Percentiles rank a stretch among this genome's conserved stretches.
These are phyloP conservation scores for Rhegmatorhina hoffmannsi DNA, from an alignment of 2,113 vertebrate species.

Conservation along the genomic window DNA sequence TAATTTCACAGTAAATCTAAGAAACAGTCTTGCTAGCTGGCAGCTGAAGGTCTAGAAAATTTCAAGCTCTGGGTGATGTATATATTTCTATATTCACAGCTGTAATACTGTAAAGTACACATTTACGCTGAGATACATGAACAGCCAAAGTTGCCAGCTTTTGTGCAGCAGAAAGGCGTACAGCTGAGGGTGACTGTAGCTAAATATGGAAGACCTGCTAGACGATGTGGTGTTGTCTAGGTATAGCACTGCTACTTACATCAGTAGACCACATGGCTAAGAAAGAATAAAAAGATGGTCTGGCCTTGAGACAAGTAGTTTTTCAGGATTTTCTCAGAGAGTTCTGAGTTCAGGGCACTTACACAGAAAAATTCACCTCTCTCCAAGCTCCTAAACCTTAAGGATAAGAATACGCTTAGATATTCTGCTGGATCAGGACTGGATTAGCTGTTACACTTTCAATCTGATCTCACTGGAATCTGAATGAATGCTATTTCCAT, in stretches of 20 bases:
- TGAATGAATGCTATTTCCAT: background rate
- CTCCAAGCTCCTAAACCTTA: background rate
- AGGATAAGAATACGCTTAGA: background rate
- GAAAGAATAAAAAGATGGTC: background rate
- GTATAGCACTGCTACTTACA: background rate
- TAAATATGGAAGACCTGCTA: background rate
- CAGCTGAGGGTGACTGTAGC: background rate
- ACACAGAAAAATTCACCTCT: background rate
- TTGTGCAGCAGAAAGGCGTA: background rate
- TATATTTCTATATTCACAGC: background rate
- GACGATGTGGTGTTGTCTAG: background rate
- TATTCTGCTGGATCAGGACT: background rate
- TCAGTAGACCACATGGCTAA: background rate
- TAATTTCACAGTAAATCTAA: background rate
- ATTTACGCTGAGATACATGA: background rate
- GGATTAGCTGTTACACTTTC: background rate
- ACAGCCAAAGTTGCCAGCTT: background rate
- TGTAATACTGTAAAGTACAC: background rate
- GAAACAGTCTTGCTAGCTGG: background rate
- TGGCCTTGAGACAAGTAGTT: background rate
- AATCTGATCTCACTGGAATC: background rate
- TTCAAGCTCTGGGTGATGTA: background rate
- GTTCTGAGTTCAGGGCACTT: background rate
- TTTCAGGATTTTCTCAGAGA: background rate
- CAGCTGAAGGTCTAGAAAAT: background rate